Conservation (phyloP, 2,797 vertebrate species). For the Sebastes miniatus region DNA sequence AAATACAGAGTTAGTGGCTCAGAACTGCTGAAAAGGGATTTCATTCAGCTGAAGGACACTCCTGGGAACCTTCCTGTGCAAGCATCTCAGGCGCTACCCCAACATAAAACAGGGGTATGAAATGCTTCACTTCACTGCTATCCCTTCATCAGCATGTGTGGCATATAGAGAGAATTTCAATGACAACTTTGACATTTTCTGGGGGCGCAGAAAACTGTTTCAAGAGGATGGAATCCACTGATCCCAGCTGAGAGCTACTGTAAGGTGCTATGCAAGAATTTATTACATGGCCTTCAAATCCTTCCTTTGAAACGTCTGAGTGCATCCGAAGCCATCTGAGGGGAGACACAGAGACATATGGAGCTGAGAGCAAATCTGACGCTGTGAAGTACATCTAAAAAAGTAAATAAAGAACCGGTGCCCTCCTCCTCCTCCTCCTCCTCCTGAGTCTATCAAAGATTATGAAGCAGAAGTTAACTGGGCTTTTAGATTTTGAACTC, state of each 20-base stretch:
- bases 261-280: slow-evolving; percentile 43
- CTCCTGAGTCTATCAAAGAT: no score
- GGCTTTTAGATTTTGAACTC: no score
- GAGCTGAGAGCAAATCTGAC: slow-evolving; percentile 17
- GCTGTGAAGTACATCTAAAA: slow-evolving; percentile 3
- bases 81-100: slow-evolving; percentile 43
- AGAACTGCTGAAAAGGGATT: slow-evolving; percentile 71
- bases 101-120: slow-evolving; percentile 66
- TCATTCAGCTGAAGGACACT: slow-evolving; percentile 67
- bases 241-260: slow-evolving; percentile 36
- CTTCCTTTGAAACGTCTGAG: slow-evolving; percentile 44
- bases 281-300: slow-evolving; percentile 50
- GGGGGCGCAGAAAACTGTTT: slow-evolving; percentile 46
- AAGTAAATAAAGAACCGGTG: neutral
- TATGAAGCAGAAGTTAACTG: no score
- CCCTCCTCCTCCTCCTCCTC: no score
- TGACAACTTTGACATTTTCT: slow-evolving; percentile 73
- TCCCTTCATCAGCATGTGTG: slow-evolving; percentile 73
- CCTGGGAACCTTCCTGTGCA: slow-evolving; percentile 57
- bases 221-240: slow-evolving; percentile 56
- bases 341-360: neutral
- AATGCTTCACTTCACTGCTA: slow-evolving; percentile 50
- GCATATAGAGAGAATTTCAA: slow-evolving; percentile 70
- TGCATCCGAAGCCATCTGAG: slow-evolving; percentile 27
- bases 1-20: slow-evolving; percentile 63